Evolutionary conservation across 2,888 invertebrate species (phyloP), one percentile per base, ranked within the genome.

Genomic region (Oeneis ivallda): DNA sequence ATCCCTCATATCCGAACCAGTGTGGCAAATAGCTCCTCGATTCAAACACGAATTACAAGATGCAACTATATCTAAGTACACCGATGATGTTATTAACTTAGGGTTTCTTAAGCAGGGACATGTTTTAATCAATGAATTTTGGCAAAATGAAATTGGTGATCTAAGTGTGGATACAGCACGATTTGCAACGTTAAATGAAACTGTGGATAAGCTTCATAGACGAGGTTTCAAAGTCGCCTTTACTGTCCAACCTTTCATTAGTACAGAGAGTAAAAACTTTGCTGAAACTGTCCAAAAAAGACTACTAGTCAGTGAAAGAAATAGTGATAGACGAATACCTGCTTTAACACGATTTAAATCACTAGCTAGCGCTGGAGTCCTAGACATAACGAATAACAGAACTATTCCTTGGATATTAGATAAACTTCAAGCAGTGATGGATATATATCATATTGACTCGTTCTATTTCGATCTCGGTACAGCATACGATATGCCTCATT

Each of bases 171-270:
- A 98, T 81, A 89, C 89, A 0, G 91, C 87, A 37, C 91, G 97
- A 66, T 98, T 98, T 79, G 95, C 95, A 54, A 95, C 95, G 0
- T 92, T 97, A 73, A 94, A 95, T 65, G 94, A 95, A 65, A 96
- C 96, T 1, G 95, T 97, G 8, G 95, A 96, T 74, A 95, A 96
- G 61, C 92, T 98, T 45, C 96, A 96, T 71, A 93, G 97, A 41
- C 92, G 97, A 70, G 97, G 97, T 0, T 98, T 98, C 72, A 94
- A 96, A 77, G 95, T 98, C 13, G 96, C 96, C 0, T 94, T 98
- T 72, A 96, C 97, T n/a, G 94, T 98, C 0, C 97, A 98, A 78
- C 98, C 98, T 0, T 98, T 97, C 80, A 95, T 98, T 41, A 96
- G 96, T 61, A 96, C 97, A 0, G 96, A 97, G 76, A 97, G 98